Evolutionary conservation across 2,113 vertebrate species (phyloP), one percentile per base, ranked within the genome.

Genomic region (Labeo catla): DNA sequence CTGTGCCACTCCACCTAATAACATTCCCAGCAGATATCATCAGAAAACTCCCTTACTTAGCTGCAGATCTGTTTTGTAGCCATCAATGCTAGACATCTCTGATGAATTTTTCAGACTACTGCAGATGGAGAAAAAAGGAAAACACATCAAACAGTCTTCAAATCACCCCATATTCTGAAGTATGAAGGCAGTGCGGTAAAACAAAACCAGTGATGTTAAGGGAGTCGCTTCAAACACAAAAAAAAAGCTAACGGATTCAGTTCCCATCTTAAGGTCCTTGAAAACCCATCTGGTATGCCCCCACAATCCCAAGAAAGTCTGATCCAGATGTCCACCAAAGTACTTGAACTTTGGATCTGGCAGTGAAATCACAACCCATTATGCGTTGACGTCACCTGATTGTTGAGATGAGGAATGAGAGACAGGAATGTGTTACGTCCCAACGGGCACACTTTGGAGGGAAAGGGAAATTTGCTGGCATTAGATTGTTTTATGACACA

Each of bases 321-420:
- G 43, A 74, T 82, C 28, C 68, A 76, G 79, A 82, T 82, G 52
- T 76, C 78, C n/a, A 76, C 43, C n/a, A 86, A 81, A 80, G 65
- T 28, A 65, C 59, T 13, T 81, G 76, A 86, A 13, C 28, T 79
- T 65, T 59, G 23, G 61, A 82, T 34, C 4, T 49, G 66, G 79
- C 52, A 36, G 36, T 36, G 54, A 73, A 45, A 70, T 70, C 28
- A 70, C 23, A 80, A 47, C 52, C 13, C 39, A 70, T 86, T 86
- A 78, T 2, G 19, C 21, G 65, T 43, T 86, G 63, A 77, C 50
- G 76, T 80, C 76, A 57, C 49, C 61, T 72, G 76, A 81, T 61
- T 19, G 49, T 34, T 52, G 61, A 86, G 84, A 76, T 70, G 59
- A 86, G 36, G 49, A 86, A 43, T 28, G 61, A 79, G 49, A 43